A percentile compares a stretch with the other conserved stretches of the same genome.
These are phyloP conservation scores for Drosophila limbata DNA, from an alignment of 2,888 invertebrate genomes.

Conservation along the genomic window DNA sequence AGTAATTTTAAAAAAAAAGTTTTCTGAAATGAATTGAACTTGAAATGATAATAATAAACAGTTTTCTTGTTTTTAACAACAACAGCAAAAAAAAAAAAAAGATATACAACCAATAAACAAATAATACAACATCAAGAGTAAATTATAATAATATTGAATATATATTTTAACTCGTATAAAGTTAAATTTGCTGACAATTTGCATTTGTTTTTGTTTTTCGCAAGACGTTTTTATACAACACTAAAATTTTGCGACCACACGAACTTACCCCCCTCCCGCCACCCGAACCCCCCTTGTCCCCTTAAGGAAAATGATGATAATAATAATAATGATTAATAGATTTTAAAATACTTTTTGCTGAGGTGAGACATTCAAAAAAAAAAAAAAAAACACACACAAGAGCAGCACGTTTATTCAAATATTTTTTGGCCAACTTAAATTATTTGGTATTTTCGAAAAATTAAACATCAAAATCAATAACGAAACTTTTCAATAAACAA, in stretches of 20 bases:
- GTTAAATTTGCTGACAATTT: conserved; percentile 75
- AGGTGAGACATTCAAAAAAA: conserved; percentile 85
- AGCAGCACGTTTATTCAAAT: conserved; percentile 62
- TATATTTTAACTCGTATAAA: conserved; percentile 69
- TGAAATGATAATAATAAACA: conserved; percentile 55
- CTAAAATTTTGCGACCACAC: conserved; percentile 66
- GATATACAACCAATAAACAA: conserved; percentile 45
- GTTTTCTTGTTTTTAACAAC: conserved; percentile 82
- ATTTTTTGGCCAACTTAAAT: conserved; percentile 54
- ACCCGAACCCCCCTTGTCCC: conserved; percentile 27
- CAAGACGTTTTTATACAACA: conserved; percentile 70
- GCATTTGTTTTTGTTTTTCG: conserved; percentile 84
- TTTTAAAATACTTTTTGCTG: conserved; percentile 80
- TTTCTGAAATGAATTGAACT: conserved; percentile 62
- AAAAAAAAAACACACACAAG: conserved; percentile 84
- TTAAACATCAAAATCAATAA: conserved; percentile 38
- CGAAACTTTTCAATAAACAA: conserved; percentile 41
- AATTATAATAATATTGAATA: conserved; percentile 62
- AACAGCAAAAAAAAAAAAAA: conserved; percentile 32
- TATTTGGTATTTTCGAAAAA: conserved; percentile 27
- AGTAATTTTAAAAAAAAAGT: conserved; percentile 70
- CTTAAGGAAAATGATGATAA: conserved; percentile 23
- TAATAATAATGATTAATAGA: conserved; percentile 24
- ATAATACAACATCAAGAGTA: conserved; percentile 52
- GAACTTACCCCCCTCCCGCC: conserved; percentile 37